Base-by-base conservation (phyloP, 2,797 vertebrate genomes). In the Onychomys arenicola region DNA sequence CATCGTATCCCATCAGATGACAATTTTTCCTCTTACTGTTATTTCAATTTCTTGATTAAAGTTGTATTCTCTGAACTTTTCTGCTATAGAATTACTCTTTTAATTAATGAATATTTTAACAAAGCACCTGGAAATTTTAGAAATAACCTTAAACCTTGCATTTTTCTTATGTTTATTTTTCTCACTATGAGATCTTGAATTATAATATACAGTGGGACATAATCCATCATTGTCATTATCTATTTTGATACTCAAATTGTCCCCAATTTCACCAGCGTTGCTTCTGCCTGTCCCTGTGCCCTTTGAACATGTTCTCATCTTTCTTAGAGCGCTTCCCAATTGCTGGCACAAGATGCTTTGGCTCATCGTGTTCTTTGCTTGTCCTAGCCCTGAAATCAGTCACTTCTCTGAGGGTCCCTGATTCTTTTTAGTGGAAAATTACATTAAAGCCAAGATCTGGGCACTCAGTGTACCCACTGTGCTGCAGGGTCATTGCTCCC, bases 261-360 rank as follows among this genome's bases (percentile, higher is more conserved):
- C 63, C 84, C 86, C 69, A 32, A 32, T 94, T 88, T 97, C 19
- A 25, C 77, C 11, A 14, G 49, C n/a, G 40, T 67, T 46, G 73
- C 87, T 96, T 94, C 43, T 95, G 21, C 90, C 52, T 95, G 69
- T 40, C 94, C 46, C 80, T 32, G 1, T 93, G 83, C 94, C 86
- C 83, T 95, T 40, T 81, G 87, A 52, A 52, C 19, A 55, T 49
- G 83, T 92, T 73, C 93, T 96, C 81, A 90, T 96, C 93, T 90
- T 93, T 92, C 91, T 96, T 69, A 93, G 91, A 98, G 61, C 37
- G 69, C 55, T 73, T 29, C 76, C 90, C 97, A 34, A 90, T 97
- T 97, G 93, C 93, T 93, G 67, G 94, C 55, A 96, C 96, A 97
- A 93, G 94, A 90, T 97, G 88, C 97, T 94, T 92, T 93, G 75